Conservation (phyloP, 2,113 vertebrate genomes). For the Aix galericulata region DNA sequence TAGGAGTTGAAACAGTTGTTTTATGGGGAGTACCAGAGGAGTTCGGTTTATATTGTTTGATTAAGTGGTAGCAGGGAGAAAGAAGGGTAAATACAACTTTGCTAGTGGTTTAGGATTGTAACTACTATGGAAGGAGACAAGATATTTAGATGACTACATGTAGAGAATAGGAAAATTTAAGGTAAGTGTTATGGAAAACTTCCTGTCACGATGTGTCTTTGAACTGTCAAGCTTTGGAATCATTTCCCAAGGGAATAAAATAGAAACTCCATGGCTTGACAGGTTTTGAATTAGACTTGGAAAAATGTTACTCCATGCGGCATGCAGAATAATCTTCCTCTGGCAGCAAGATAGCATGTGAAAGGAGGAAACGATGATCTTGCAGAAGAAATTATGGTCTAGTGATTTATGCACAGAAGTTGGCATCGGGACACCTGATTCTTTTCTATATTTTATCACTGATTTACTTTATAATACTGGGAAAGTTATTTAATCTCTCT, state of each 20-base stretch:
- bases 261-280: not conserved
- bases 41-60: not conserved
- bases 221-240: conserved; percentile 29
- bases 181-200: conserved; percentile 5
- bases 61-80: not conserved
- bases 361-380: not conserved
- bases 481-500: conserved; percentile 15
- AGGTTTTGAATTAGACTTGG: conserved; percentile 56
- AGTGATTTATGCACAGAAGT: conserved; percentile 22
- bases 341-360: not conserved
- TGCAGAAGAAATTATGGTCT: conserved; percentile 30
- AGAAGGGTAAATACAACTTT: not conserved
- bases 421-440: conserved; percentile 6
- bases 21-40: not conserved
- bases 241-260: conserved; percentile 7
- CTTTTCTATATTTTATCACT: conserved; percentile 30
- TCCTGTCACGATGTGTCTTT: not conserved
- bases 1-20: not conserved
- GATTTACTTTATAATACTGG: conserved; percentile 20
- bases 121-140: not conserved
- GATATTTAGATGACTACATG: not conserved
- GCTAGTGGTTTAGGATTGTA: not conserved
- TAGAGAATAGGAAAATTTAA: not conserved
- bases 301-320: conserved; percentile 37
- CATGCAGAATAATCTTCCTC: conserved; percentile 32